These are phyloP conservation scores for Therioaphis trifolii DNA, from an alignment of 2,888 invertebrate genomes.

Conservation along the genomic window DNA sequence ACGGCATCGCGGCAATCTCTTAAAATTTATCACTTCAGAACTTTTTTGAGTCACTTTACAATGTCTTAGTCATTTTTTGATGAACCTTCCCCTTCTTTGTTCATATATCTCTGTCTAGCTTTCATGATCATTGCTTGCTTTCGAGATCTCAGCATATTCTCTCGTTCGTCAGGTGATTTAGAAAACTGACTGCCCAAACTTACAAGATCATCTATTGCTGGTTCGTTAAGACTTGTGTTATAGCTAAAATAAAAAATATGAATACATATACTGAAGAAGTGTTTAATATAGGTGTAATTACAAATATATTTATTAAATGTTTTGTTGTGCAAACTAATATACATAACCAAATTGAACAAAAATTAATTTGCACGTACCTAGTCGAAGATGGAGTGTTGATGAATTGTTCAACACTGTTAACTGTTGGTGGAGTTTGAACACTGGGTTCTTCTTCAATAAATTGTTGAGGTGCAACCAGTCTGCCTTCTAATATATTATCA, in stretches of 20 bases:
- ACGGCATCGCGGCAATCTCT: not conserved
- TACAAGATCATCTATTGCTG: conserved; percentile 34
- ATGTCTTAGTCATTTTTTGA: conserved; percentile 29
- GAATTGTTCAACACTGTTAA: conserved; percentile 44
- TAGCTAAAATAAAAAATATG: conserved; percentile 19
- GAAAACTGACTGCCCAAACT: conserved; percentile 55
- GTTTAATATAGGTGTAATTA: too few species aligned
- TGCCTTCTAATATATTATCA: conserved; percentile 86
- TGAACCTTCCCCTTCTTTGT: conserved; percentile 31
- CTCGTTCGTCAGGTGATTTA: conserved; percentile 54
- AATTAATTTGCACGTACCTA: conserved; percentile 19
- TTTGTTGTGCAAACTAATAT: not conserved
- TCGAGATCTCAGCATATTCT: conserved; percentile 48
- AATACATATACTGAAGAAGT: not conserved
- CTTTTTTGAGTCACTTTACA: not conserved
- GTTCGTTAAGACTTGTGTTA: conserved; percentile 39
- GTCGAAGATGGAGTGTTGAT: conserved; percentile 4
- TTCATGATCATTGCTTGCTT: conserved; percentile 52
- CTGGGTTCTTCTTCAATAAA: conserved; percentile 65
- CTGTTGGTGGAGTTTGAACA: conserved; percentile 49
- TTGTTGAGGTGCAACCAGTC: conserved; percentile 73
- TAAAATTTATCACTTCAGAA: conserved; percentile 12
- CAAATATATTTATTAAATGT: not conserved
- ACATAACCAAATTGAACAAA: not conserved
- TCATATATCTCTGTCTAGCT: conserved; percentile 54